These are phyloP conservation scores for Trisateles emortualis DNA, from an alignment of 2,888 invertebrate species.

Conservation along the genomic window DNA sequence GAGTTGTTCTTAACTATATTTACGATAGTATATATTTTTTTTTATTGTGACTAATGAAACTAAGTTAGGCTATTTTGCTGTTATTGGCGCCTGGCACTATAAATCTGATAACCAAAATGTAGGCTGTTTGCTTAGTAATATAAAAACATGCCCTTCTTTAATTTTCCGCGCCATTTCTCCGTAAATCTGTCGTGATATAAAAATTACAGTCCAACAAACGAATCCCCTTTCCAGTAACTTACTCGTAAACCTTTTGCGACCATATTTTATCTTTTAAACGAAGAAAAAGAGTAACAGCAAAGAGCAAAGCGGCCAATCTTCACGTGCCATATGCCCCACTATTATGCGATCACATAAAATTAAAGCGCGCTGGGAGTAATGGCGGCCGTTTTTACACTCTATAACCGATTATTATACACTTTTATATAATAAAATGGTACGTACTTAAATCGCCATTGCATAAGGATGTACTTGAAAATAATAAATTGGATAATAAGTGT, in stretches of 20 bases:
- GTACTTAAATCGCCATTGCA: background rate
- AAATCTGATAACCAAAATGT: no score
- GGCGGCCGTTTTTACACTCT: conserved; percentile 23
- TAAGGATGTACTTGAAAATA: background rate
- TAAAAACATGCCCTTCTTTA: background rate
- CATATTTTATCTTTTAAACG: conserved; percentile 12
- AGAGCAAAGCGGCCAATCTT: conserved; percentile 11
- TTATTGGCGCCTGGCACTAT: no score
- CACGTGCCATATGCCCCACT: conserved; percentile 11
- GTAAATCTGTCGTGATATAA: background rate
- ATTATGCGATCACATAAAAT: conserved; percentile 27
- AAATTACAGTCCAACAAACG: background rate
- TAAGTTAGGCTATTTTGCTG: no score
- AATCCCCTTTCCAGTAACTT: background rate
- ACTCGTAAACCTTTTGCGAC: background rate
- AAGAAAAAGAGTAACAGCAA: conserved; percentile 25
- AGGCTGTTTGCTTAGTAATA: no score
- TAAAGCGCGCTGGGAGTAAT: conserved; percentile 19
- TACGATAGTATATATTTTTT: no score
- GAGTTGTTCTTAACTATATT: no score
- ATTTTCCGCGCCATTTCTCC: background rate
- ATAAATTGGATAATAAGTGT: no score
- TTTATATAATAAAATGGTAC: background rate
- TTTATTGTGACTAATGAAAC: no score
- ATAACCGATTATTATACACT: conserved; percentile 23